Base-by-base conservation (phyloP, 1,140 invertebrate species). In the Gerris buenoi region DNA sequence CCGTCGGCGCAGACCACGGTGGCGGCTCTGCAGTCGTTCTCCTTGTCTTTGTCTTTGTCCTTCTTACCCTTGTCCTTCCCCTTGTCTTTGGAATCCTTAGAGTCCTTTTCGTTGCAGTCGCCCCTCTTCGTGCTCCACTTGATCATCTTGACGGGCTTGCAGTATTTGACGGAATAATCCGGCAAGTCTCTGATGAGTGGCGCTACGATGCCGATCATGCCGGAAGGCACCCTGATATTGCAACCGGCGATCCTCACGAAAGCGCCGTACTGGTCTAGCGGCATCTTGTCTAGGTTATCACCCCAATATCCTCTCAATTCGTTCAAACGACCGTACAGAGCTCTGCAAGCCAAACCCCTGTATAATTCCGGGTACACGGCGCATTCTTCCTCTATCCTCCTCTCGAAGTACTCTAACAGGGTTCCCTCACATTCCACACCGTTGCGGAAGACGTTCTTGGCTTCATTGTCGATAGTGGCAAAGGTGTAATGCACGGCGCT, bases 211-310 rank as follows among this genome's bases (percentile, higher is more conserved):
- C 84, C 84, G 1, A 86, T 81, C 72, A 81, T 86, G 59, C 85
- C 85, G n/a, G 85, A 73, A 0, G 85, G 85, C 18, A 88, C 79
- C 25, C 81, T 75, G 0, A 85, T 79, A 66, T 79, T 81, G n/a
- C 84, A 85, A 1, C 85, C 85, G 1, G 85, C 84, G 18, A 86
- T 79, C 73, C 82, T 78, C 56, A 86, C 81, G 65, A 80, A 83
- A 65, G 82, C 84, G 18, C 86, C 85, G 22, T 25, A 69, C 25
- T 63, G 29, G 25, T 56, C 22, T 1, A 28, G 27, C 13, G 25
- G 23, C 22, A 73, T 56, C 1, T 65, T 46, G 22, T 33, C 15
- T 14, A 73, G 28, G 23, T 70, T 67, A 28, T 71, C 68, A 46
- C 72, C 71, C 58, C 61, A 27, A 13, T 56, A 25, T 25, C 27